phyloP scores from a whole-genome alignment of 2,888 invertebrate genomes.

The Lepidocyrtinus sp. region DNA sequence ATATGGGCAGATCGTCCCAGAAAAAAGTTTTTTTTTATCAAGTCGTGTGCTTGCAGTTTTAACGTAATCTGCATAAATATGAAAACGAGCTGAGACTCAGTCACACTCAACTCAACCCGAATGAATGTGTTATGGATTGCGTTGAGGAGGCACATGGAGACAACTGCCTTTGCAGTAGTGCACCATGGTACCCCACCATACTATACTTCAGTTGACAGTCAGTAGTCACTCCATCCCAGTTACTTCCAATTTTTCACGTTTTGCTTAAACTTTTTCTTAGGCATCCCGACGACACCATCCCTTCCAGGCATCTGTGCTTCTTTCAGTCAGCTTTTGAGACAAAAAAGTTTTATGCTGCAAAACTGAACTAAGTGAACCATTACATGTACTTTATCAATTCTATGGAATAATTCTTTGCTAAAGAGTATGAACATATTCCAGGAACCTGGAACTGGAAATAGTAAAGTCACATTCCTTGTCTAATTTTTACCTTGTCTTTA shows the following conservation, averaged over 20 bases:
- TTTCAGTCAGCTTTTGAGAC: not conserved
- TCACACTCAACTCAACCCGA: not conserved
- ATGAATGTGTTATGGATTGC: not conserved
- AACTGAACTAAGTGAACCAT: not conserved
- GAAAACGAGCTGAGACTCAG: not conserved
- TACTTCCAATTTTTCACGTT: slow-evolving; percentile 45
- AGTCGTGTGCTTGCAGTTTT: slow-evolving; percentile 34
- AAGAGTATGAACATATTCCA: too few relatives aligned
- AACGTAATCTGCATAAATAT: slow-evolving; percentile 51
- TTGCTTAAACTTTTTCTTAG: not conserved
- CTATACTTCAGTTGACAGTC: too few relatives aligned
- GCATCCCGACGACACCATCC: slow-evolving; percentile 32
- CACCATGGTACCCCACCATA: too few relatives aligned
- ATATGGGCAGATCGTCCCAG: not conserved
- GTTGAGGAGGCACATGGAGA: not conserved
- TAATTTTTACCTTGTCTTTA: slow-evolving; percentile 13
- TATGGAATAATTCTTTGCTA: too few relatives aligned
- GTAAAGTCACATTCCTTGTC: slow-evolving; percentile 26
- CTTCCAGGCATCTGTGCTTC: slow-evolving; percentile 50
- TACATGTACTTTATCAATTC: too few relatives aligned
- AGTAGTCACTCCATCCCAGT: too few relatives aligned
- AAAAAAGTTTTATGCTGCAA: too few relatives aligned
- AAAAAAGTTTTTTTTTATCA: slow-evolving; percentile 38
- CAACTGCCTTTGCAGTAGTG: not conserved
- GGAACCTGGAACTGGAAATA: too few relatives aligned